phyloP scores from a whole-genome alignment of 2,797 vertebrate species.

The Danionella dracula region DNA sequence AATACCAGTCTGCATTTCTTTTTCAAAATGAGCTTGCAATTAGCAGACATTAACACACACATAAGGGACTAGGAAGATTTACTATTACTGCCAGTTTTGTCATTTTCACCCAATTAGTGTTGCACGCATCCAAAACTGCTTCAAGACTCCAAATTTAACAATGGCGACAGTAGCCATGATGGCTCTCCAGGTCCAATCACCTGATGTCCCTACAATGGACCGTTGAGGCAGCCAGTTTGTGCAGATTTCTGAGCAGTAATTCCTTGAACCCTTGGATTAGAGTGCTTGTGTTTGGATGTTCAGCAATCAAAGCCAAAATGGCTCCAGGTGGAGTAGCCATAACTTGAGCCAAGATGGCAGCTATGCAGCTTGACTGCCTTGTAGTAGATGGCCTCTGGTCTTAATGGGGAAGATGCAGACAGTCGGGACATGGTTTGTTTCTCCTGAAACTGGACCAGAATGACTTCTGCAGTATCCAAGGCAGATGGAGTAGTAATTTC shows the following conservation, averaged over 20 bases:
- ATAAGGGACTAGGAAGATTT: not conserved
- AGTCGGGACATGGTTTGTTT: slow-evolving; percentile 39
- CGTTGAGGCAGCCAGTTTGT: slow-evolving; percentile 35
- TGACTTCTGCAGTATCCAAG: slow-evolving; percentile 25
- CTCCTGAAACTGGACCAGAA: slow-evolving; percentile 36
- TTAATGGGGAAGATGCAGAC: slow-evolving; percentile 32
- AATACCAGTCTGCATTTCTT: not conserved
- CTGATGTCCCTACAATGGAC: slow-evolving; percentile 16
- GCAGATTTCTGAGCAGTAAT: slow-evolving; percentile 28
- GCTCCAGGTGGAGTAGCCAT: slow-evolving; percentile 44
- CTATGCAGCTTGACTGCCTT: slow-evolving; percentile 38
- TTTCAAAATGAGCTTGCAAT: not conserved
- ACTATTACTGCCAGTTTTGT: not conserved
- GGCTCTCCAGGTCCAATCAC: slow-evolving; percentile 29
- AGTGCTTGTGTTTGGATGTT: slow-evolving; percentile 23
- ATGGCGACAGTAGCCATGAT: slow-evolving; percentile 24
- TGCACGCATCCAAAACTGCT: slow-evolving; percentile 27
- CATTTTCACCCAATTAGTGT: not conserved
- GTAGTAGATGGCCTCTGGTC: slow-evolving; percentile 31
- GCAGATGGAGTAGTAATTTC: slow-evolving; percentile 42
- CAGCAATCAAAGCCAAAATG: slow-evolving; percentile 35
- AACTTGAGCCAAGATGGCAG: slow-evolving; percentile 41
- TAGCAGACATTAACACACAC: not conserved
- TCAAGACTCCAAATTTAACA: slow-evolving; percentile 38
- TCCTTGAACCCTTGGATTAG: slow-evolving; percentile 11